Base-by-base conservation (phyloP, 2,888 invertebrate species). In the Hirtodrosophila trivittata region DNA sequence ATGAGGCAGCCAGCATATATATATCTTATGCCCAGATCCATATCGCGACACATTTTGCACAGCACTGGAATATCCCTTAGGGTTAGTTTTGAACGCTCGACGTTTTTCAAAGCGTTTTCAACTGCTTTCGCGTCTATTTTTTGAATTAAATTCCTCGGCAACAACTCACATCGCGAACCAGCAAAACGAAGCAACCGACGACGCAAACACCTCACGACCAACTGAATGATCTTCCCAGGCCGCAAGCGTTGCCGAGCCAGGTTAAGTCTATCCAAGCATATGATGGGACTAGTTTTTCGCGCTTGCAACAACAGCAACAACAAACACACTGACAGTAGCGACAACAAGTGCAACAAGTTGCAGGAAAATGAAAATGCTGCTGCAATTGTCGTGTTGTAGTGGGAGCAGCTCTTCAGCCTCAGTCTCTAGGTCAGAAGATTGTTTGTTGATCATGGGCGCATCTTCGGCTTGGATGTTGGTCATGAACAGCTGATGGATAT, bases 191-290 rank as follows among this genome's bases (percentile, higher is more conserved):
- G 71, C 86, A 87, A 85, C 82, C 85, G 82, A 76, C 88, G 68
- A 73, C 77, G 77, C 80, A 71, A 83, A 82, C 87, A 80, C 76
- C 82, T 77, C 68, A 77, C 86, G 77, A 75, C 55, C 76, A 81
- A 89, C 89, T 89, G 86, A 86, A 66, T 56, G 65, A 66, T 60
- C 62, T 57, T 49, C 43, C 45, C 57, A 35, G 42, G 57, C 68
- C 56, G 57, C 68, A 60, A 70, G 50, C 59, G 37, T 13, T 39
- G 58, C 46, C 33, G 18, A 35, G 60, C 56, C 45, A 35, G 55
- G 42, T 12, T 54, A 10, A n/a, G 46, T 32, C 65, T 64, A 46
- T 37, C 52, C 21, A 14, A 47, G 35, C 56, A 55, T 49, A 35
- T 55, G 71, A 68, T 65, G 81, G 43, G 85, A 81, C 84, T 68